Conservation (phyloP, 2,113 vertebrate species). For the Varanus komodoensis region DNA sequence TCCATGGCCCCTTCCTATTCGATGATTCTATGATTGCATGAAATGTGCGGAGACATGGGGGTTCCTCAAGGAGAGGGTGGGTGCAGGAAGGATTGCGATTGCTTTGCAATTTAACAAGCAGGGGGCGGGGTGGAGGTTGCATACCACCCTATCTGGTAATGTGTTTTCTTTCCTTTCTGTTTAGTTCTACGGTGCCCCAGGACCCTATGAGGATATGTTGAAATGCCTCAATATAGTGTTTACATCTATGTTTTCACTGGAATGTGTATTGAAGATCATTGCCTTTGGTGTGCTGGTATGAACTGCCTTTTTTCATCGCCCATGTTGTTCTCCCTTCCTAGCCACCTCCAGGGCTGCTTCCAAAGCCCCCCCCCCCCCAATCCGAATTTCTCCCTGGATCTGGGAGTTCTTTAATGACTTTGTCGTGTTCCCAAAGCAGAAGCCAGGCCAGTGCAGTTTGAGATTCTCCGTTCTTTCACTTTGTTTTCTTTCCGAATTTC, state of each 20-base stretch:
- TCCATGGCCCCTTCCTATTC: no score
- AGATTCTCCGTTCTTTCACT: background rate
- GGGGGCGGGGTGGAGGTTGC: background rate
- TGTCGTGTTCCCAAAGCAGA: background rate
- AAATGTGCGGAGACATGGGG: no score
- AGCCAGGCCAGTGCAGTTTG: background rate
- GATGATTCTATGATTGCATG: no score
- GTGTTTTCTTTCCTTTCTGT: slow-evolving; percentile 1
- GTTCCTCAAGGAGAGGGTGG: background rate
- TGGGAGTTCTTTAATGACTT: background rate
- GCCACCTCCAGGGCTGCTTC: background rate
- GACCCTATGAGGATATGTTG: slow-evolving; percentile 91
- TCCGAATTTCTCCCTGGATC: background rate
- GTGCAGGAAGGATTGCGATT: background rate
- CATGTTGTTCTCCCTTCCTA: fast-evolving
- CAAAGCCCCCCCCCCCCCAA: no score
- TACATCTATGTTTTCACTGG: slow-evolving; percentile 95
- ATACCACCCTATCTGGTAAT: slow-evolving; percentile 1
- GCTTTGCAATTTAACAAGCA: background rate
- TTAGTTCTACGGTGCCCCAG: slow-evolving; percentile 92
- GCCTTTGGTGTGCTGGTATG: slow-evolving; percentile 94
- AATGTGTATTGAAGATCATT: slow-evolving; percentile 95
- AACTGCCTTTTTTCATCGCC: background rate
- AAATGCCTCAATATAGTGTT: slow-evolving; percentile 96
- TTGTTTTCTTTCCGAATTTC: background rate